Conservation (phyloP, 2,113 vertebrate species). For the Protobothrops flavoviridis region DNA sequence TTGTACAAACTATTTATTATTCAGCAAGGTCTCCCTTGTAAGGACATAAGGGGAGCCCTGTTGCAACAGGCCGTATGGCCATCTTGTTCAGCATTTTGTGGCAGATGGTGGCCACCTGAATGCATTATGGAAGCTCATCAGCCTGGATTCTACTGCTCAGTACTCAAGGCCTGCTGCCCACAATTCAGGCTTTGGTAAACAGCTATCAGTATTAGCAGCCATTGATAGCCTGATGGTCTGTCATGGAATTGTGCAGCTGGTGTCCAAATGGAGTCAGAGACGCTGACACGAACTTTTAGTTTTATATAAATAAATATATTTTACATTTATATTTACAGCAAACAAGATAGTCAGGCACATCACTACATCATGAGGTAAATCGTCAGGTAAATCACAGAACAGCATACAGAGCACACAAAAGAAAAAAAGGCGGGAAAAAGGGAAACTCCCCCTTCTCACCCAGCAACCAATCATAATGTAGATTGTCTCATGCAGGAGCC, state of each 20-base stretch:
- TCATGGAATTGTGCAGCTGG: background rate
- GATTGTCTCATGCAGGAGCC: background rate
- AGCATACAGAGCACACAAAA: background rate
- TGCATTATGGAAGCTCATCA: background rate
- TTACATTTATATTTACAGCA: background rate
- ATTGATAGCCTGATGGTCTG: background rate
- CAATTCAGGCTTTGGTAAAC: background rate
- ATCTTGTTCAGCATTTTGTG: background rate
- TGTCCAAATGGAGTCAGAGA: background rate
- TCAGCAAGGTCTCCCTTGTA: background rate
- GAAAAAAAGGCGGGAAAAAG: background rate
- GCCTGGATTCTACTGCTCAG: background rate
- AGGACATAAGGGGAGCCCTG: background rate
- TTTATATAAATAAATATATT: background rate
- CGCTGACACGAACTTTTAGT: background rate
- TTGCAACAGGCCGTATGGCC: background rate
- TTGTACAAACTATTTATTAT: background rate
- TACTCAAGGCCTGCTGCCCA: background rate
- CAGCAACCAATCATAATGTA: background rate
- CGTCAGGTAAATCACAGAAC: background rate
- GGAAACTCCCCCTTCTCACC: background rate
- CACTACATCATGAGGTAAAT: background rate
- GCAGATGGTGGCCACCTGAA: background rate
- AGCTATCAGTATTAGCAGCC: background rate
- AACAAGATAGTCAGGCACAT: background rate